Evolutionary conservation across 1,140 invertebrate genomes (phyloP).

Genomic region (Manduca sexta): DNA sequence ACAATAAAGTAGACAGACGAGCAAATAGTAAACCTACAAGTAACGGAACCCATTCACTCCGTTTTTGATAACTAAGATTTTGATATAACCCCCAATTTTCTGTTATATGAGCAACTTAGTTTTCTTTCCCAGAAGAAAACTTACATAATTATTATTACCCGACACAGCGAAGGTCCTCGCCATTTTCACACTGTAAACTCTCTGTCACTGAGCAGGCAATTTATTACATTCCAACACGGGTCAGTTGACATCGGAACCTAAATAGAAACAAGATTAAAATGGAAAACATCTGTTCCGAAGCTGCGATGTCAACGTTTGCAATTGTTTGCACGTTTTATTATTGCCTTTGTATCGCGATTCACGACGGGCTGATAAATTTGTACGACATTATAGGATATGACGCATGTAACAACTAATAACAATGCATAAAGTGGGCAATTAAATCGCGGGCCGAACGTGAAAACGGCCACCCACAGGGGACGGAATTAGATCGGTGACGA

Average conservation of each 20-base stretch:
- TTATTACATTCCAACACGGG: background rate
- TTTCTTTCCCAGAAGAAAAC: too few species aligned
- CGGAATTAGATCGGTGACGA: constrained; percentile 44
- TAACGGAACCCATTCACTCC: too few species aligned
- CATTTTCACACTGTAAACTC: too few species aligned
- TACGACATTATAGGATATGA: constrained; percentile 1
- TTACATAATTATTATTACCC: background rate
- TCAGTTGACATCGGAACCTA: too few species aligned
- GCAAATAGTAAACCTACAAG: too few species aligned
- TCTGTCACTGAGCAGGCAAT: background rate
- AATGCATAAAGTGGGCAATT: constrained; percentile 18
- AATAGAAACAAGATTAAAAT: background rate
- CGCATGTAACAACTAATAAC: constrained; percentile 8
- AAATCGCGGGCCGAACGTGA: constrained; percentile 10
- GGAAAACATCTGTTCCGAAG: background rate
- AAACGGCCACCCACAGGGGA: constrained; percentile 34
- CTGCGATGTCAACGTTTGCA: too few species aligned
- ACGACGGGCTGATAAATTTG: background rate
- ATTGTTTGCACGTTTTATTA: too few species aligned
- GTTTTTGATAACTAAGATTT: too few species aligned
- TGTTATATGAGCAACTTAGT: too few species aligned
- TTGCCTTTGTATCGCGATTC: too few species aligned
- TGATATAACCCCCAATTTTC: too few species aligned
- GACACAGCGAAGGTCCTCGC: background rate
- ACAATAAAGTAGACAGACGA: too few species aligned